These are phyloP conservation scores for Catonia carolina DNA, from an alignment of 2,888 invertebrate species.

Conservation along the genomic window DNA sequence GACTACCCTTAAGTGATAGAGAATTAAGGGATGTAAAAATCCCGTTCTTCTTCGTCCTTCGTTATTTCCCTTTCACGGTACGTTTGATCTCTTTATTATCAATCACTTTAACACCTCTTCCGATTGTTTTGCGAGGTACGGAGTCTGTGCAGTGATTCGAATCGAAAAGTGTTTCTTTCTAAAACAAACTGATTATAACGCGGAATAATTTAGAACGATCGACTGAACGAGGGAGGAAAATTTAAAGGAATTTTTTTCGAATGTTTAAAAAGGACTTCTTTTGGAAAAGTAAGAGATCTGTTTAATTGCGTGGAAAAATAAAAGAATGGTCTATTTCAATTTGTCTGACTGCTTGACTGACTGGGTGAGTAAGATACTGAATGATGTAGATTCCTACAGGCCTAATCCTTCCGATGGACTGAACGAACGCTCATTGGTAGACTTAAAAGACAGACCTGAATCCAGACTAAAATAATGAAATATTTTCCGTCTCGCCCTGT, in stretches of 20 bases:
- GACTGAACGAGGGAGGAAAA: no score
- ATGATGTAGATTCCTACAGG: no score
- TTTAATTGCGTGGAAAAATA: constrained; percentile 17
- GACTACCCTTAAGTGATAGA: background rate
- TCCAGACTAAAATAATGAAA: no score
- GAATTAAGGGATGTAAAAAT: constrained; percentile 22
- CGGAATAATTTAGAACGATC: no score
- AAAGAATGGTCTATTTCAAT: constrained; percentile 8
- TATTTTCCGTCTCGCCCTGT: no score
- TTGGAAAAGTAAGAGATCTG: constrained; percentile 5
- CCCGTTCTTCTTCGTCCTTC: constrained; percentile 8
- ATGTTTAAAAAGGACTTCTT: no score
- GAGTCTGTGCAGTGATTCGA: constrained; percentile 15
- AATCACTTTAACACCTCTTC: constrained; percentile 25
- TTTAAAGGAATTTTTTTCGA: no score
- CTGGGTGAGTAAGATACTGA: no score
- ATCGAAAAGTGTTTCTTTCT: constrained; percentile 15
- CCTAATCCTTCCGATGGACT: no score
- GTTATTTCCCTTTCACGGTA: constrained; percentile 11
- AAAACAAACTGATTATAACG: background rate
- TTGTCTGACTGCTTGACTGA: background rate
- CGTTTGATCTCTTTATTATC: constrained; percentile 25
- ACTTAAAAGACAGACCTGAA: no score
- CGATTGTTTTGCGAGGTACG: background rate
- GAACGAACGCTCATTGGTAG: no score